These are phyloP conservation scores for Clepsis dumicolana DNA, from an alignment of 2,888 invertebrate species.

Conservation along the genomic window DNA sequence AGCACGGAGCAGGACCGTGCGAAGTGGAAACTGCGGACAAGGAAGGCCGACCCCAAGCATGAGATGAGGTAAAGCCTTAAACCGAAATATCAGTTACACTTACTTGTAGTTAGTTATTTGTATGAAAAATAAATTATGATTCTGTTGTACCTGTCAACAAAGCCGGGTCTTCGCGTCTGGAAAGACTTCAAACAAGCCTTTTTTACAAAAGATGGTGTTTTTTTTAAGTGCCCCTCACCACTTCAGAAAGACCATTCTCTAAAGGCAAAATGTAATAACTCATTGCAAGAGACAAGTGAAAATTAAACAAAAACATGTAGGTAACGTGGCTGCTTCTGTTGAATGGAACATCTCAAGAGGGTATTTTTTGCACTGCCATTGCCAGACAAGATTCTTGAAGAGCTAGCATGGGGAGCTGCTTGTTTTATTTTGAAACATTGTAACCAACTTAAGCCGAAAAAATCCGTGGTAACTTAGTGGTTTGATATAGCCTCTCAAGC, in stretches of 20 bases:
- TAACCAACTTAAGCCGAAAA: no score
- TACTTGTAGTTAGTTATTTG: no score
- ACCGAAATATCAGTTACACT: no score
- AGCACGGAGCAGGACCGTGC: no score
- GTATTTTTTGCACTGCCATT: conserved; percentile 15
- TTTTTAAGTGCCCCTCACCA: not conserved
- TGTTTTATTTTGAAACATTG: not conserved
- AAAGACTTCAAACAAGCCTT: not conserved
- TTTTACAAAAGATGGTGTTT: not conserved
- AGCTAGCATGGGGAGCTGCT: conserved; percentile 3
- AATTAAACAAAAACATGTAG: conserved; percentile 14
- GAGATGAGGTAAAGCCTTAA: no score
- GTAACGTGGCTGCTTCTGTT: not conserved
- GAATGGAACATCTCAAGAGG: conserved; percentile 4
- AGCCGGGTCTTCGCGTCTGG: no score
- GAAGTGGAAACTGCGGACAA: no score
- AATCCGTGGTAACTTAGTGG: no score
- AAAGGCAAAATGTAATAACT: not conserved
- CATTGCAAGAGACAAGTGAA: not conserved
- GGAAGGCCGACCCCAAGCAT: no score
- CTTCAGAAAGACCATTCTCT: not conserved
- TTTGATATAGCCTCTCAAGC: no score
- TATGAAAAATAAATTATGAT: no score
- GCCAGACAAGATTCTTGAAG: not conserved
- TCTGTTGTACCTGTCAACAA: not conserved